Conservation (phyloP, 2,797 vertebrate genomes). For the Muscicapa striata region DNA sequence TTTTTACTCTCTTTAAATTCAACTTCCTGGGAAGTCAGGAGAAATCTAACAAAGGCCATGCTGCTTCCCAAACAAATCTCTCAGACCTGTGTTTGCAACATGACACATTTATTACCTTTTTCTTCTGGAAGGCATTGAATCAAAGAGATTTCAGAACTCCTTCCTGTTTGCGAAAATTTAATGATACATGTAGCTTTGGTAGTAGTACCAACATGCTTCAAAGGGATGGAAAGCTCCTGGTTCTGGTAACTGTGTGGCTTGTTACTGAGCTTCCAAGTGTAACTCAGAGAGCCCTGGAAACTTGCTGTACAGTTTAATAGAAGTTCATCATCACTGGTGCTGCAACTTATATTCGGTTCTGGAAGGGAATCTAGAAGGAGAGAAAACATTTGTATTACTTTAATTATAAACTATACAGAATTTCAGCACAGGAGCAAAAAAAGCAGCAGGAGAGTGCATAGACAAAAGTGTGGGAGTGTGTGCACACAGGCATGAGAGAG, state of each 20-base stretch:
- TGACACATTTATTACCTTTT: not conserved
- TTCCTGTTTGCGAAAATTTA: not conserved
- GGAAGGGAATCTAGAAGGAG: conserved; percentile 4
- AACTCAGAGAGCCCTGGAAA: not conserved
- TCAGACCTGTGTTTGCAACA: not conserved
- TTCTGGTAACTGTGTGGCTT: accelerated
- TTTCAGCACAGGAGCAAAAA: not conserved
- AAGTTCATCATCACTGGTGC: accelerated
- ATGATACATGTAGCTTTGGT: not conserved
- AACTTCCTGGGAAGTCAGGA: not conserved
- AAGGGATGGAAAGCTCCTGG: not conserved
- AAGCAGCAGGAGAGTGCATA: not conserved
- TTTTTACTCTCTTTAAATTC: not conserved
- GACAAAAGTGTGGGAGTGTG: not conserved
- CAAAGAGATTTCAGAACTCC: conserved; percentile 3
- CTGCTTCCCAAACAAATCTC: not conserved
- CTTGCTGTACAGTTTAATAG: not conserved
- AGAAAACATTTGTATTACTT: conserved; percentile 2
- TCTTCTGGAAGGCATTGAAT: not conserved
- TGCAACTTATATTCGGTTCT: conserved; percentile 10
- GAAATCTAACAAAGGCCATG: not conserved
- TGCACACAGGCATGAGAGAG: accelerated
- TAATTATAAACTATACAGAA: not conserved
- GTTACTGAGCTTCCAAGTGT: not conserved
- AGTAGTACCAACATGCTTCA: not conserved